These are phyloP conservation scores for Oxycera nigricornis DNA, from an alignment of 2,888 invertebrate species.

Conservation along the genomic window DNA sequence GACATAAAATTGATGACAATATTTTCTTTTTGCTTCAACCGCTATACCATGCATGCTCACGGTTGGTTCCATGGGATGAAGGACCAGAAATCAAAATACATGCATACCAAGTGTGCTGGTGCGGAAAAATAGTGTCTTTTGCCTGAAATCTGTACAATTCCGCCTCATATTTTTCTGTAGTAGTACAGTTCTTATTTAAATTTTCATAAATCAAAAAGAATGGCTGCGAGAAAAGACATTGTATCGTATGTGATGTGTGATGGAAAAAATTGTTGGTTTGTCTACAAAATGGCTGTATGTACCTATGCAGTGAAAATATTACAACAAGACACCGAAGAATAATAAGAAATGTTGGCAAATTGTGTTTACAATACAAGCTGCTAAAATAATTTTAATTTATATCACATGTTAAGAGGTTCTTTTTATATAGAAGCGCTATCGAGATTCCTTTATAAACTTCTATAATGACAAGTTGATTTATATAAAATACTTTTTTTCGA, in stretches of 20 bases:
- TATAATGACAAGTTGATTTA: too few species aligned
- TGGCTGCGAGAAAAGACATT: slow-evolving; percentile 37
- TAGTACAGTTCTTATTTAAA: slow-evolving; percentile 50
- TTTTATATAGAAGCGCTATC: too few species aligned
- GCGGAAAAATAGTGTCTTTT: neutral
- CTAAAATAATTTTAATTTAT: too few species aligned
- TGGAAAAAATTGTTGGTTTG: slow-evolving; percentile 5
- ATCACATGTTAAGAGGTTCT: too few species aligned
- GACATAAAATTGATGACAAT: slow-evolving; percentile 39
- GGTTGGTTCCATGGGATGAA: neutral
- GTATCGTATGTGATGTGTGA: slow-evolving; percentile 3
- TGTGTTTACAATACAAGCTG: too few species aligned
- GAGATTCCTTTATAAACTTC: too few species aligned
- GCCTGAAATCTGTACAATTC: slow-evolving; percentile 14
- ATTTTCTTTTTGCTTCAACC: neutral
- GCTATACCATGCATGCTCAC: neutral
- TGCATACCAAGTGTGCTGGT: neutral
- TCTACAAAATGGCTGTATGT: too few species aligned
- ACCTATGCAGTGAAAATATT: too few species aligned
- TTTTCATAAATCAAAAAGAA: slow-evolving; percentile 50
- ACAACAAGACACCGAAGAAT: too few species aligned
- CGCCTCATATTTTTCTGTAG: slow-evolving; percentile 17
- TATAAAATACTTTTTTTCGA: too few species aligned
- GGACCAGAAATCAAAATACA: slow-evolving; percentile 20
- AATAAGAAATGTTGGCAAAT: too few species aligned